phyloP scores from a whole-genome alignment of 2,113 vertebrate species.

The Apodemus speciosus region DNA sequence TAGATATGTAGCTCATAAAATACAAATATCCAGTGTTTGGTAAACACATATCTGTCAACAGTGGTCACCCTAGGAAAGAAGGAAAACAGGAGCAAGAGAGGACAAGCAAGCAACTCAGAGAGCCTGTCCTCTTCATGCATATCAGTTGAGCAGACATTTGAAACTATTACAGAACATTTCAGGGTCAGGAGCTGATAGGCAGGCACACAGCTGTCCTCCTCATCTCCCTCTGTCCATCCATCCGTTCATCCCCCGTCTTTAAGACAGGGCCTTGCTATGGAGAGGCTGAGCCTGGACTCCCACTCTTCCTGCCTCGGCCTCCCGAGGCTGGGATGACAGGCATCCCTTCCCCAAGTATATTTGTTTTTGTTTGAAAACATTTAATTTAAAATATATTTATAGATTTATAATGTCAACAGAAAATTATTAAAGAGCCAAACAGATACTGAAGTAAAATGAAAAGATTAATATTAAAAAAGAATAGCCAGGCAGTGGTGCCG shows the following conservation, averaged over 20 bases:
- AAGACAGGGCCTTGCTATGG: neutral
- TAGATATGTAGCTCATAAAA: neutral
- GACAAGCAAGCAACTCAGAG: neutral
- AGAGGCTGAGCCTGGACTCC: neutral
- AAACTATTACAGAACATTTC: neutral
- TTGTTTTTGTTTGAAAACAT: neutral
- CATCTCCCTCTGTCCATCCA: neutral
- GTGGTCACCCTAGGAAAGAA: neutral
- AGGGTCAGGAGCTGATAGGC: neutral
- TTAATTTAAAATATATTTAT: neutral
- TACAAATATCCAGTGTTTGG: neutral
- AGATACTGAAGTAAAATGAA: neutral
- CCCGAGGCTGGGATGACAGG: neutral
- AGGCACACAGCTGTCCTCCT: too few species aligned
- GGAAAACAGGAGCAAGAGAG: neutral
- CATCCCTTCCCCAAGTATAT: neutral
- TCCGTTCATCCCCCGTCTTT: too few species aligned
- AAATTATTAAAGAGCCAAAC: neutral
- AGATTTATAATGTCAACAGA: neutral
- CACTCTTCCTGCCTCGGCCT: neutral
- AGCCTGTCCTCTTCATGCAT: neutral
- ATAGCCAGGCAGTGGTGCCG: too few species aligned
- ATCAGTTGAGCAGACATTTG: neutral
- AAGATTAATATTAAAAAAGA: neutral
- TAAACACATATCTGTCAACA: neutral